Evolutionary conservation across 2,797 vertebrate genomes (phyloP).

Genomic region (Pangasius macronema): DNA sequence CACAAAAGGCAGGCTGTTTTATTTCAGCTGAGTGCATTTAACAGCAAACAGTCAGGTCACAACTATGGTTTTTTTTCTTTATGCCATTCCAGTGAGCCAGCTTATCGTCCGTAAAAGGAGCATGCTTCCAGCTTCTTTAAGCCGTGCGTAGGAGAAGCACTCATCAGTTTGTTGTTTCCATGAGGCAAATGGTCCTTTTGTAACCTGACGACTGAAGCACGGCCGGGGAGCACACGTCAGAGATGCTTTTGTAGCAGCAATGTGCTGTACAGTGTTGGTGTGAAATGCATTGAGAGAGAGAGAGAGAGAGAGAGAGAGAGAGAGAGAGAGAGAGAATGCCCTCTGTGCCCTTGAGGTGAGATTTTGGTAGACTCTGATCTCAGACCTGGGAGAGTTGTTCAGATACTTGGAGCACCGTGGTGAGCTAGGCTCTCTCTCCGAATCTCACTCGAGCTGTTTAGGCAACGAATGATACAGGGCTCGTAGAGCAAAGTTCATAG

Average conservation of each 20-base stretch:
- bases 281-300: neutral
- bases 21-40: neutral
- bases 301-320: neutral
- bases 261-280: neutral
- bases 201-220: neutral
- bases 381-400: neutral
- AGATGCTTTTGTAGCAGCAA: neutral
- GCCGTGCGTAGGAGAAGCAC: neutral
- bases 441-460: neutral
- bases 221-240: neutral
- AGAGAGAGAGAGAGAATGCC: neutral
- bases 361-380: neutral
- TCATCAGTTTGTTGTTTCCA: neutral
- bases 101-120: neutral
- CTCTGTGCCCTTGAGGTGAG: conserved; percentile 8
- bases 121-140: neutral
- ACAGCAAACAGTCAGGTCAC: neutral
- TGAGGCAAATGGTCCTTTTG: neutral
- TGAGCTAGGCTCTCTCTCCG: neutral
- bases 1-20: neutral
- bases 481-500: neutral
- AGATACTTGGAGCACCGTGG: neutral
- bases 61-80: neutral
- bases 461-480: neutral
- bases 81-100: neutral